Evolutionary conservation across 2,888 invertebrate genomes (phyloP).

Genomic region (Tetanocera ferruginea): DNA sequence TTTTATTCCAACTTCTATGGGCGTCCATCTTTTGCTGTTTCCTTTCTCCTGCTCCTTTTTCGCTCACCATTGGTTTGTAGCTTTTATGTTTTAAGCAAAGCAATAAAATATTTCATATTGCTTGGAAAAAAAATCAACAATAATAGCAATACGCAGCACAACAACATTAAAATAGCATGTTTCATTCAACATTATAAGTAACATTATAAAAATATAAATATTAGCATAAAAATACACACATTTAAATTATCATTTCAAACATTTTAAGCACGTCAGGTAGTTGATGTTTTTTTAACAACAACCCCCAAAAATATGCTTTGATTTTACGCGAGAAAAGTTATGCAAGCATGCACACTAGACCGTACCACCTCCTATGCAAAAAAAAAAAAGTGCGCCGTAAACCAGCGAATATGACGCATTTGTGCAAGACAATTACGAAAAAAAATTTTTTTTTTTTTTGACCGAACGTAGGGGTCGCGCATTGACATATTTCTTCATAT

Average conservation of each 20-base stretch:
- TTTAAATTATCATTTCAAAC: background rate
- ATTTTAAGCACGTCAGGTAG: background rate
- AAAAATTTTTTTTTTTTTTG: too few species aligned
- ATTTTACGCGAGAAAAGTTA: too few species aligned
- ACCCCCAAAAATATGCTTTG: too few species aligned
- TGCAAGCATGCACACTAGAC: too few species aligned
- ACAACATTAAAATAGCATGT: background rate
- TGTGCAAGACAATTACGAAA: too few species aligned
- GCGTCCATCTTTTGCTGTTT: too few species aligned
- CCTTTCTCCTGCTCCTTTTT: background rate
- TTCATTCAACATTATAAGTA: background rate
- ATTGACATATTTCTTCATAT: too few species aligned
- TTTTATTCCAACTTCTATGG: background rate
- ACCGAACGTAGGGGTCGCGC: too few species aligned
- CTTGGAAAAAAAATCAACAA: background rate
- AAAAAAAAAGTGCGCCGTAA: too few species aligned
- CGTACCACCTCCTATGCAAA: too few species aligned
- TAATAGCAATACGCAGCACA: background rate
- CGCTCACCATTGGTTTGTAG: background rate
- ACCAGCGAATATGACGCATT: too few species aligned
- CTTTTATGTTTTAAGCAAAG: constrained; percentile 5
- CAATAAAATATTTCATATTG: constrained; percentile 5
- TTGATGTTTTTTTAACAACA: too few species aligned
- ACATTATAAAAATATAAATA: background rate
- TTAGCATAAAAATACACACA: background rate